Conservation (phyloP, 1,140 invertebrate species). For the Hyposmocoma kahamanoa region DNA sequence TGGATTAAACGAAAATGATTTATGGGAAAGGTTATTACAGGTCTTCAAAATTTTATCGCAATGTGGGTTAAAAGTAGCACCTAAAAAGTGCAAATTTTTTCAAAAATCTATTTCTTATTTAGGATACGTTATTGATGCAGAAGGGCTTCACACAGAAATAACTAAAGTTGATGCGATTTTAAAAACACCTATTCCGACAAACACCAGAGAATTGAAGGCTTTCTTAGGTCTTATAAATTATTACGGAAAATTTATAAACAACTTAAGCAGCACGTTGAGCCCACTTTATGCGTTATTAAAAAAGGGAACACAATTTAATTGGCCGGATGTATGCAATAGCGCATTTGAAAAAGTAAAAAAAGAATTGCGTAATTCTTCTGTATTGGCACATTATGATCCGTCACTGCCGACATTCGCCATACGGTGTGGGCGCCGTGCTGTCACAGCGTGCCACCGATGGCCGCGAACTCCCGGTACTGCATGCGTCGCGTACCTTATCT, state of each 20-base stretch:
- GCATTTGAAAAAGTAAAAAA: neutral
- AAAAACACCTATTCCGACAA: neutral
- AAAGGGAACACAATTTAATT: slow-evolving; percentile 19
- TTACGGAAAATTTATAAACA: neutral
- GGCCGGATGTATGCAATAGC: slow-evolving; percentile 14
- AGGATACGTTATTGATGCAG: neutral
- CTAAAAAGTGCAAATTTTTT: neutral
- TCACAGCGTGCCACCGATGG: slow-evolving; percentile 38
- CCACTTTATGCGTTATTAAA: slow-evolving; percentile 20
- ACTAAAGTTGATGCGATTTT: neutral
- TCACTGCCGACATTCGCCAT: slow-evolving; percentile 27
- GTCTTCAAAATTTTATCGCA: neutral
- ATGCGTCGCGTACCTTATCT: slow-evolving; percentile 37
- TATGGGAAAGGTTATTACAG: neutral
- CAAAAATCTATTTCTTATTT: neutral
- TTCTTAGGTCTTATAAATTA: neutral
- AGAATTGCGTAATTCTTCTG: neutral
- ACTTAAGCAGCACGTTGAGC: neutral
- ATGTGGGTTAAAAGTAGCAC: neutral
- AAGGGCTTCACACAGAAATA: neutral
- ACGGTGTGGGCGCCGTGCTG: slow-evolving; percentile 60
- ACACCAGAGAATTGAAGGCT: neutral
- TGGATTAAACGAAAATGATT: neutral
- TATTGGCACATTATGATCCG: slow-evolving; percentile 43
- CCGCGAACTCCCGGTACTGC: slow-evolving; percentile 29